Conservation (phyloP, 2,888 invertebrate genomes). For the Cerastis leucographa region DNA sequence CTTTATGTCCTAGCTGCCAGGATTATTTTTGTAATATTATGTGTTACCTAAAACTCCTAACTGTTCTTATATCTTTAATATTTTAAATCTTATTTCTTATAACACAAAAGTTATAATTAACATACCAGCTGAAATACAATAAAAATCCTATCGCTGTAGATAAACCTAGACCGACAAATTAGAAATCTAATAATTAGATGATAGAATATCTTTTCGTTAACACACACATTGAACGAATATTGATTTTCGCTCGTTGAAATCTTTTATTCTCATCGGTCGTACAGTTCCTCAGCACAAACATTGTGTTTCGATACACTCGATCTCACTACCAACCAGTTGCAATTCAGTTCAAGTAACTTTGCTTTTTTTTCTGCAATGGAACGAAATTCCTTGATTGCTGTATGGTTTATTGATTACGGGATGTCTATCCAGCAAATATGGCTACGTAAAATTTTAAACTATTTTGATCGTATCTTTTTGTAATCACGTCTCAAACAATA, state of each 20-base stretch:
- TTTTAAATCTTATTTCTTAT: not conserved
- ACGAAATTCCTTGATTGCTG: not conserved
- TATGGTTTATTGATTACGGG: constrained; percentile 4
- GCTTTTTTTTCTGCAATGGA: constrained; percentile 33
- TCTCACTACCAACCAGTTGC: constrained; percentile 11
- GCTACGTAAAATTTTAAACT: not conserved
- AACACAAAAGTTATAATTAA: not conserved
- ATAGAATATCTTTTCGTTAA: not conserved
- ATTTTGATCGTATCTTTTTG: not conserved
- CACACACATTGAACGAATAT: not conserved
- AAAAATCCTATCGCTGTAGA: not conserved
- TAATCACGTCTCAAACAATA: constrained; percentile 10
- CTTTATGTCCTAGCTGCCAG: not conserved
- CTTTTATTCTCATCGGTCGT: constrained; percentile 57
- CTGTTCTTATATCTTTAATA: not conserved
- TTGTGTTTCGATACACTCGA: constrained; percentile 30
- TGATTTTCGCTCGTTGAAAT: constrained; percentile 63
- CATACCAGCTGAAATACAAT: not conserved
- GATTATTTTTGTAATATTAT: not conserved
- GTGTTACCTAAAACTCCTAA: not conserved
- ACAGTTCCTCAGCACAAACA: constrained; percentile 22
- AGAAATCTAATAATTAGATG: no score
- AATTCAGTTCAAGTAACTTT: constrained; percentile 30
- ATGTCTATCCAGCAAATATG: not conserved
- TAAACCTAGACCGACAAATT: not conserved